phyloP scores from a whole-genome alignment of 2,888 invertebrate species.

The Masnerella sp. region DNA sequence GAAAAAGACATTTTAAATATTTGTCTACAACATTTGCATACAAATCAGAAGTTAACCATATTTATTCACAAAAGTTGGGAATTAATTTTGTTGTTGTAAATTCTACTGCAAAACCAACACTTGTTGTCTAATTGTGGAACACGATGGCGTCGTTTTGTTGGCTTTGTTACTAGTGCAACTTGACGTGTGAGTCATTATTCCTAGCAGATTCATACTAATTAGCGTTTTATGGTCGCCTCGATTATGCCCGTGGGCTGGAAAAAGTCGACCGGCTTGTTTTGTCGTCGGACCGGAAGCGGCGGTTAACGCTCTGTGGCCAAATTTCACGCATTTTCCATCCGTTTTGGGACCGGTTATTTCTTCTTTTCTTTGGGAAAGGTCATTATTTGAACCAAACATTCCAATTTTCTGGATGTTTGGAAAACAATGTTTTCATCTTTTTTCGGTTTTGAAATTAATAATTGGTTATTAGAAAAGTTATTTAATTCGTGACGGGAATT shows the following conservation, averaged over 20 bases:
- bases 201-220: conserved; percentile 28
- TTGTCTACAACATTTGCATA: no score
- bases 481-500: no score
- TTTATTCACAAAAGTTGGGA: no score
- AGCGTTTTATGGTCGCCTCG: conserved; percentile 44
- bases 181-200: conserved; percentile 34
- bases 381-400: conserved; percentile 15
- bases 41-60: no score
- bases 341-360: not conserved
- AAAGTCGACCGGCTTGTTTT: conserved; percentile 30
- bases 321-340: conserved; percentile 35
- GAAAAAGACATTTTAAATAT: no score
- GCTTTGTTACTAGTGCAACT: conserved; percentile 27
- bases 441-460: no score
- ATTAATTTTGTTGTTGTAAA: no score
- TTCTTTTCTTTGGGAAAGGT: conserved; percentile 21
- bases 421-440: no score
- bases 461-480: no score
- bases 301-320: conserved; percentile 31
- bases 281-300: conserved; percentile 37
- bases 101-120: not conserved
- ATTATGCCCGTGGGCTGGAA: conserved; percentile 16
- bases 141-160: conserved; percentile 10
- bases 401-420: no score
- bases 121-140: conserved; percentile 25